Conservation (phyloP, 2,888 invertebrate genomes). For the Odontomyia ornata region DNA sequence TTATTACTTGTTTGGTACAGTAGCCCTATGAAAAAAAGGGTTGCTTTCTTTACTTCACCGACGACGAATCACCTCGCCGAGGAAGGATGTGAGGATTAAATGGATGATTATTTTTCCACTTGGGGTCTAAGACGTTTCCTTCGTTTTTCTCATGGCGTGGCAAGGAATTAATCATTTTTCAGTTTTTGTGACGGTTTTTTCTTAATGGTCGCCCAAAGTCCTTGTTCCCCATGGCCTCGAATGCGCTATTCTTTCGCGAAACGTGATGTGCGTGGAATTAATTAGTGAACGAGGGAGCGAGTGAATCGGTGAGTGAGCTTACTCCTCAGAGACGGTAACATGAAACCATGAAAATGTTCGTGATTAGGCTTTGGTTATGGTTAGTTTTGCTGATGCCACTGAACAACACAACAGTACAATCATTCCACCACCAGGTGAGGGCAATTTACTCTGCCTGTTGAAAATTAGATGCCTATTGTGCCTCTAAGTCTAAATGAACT, state of each 20-base stretch:
- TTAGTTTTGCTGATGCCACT: slow-evolving; percentile 28
- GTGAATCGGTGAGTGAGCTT: neutral
- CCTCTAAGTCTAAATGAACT: slow-evolving; percentile 8
- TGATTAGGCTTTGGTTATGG: slow-evolving; percentile 44
- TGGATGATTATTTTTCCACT: slow-evolving; percentile 37
- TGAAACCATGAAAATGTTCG: slow-evolving; percentile 49
- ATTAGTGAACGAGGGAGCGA: slow-evolving; percentile 42
- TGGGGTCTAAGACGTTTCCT: slow-evolving; percentile 22
- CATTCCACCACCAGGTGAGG: slow-evolving; percentile 36
- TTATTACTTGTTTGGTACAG: slow-evolving; percentile 46
- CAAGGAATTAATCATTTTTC: slow-evolving; percentile 44
- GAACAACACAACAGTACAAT: neutral
- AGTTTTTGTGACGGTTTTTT: slow-evolving; percentile 34
- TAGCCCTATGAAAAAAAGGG: slow-evolving; percentile 15
- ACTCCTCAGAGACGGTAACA: slow-evolving; percentile 36
- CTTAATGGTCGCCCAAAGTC: slow-evolving; percentile 18
- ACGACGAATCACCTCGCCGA: neutral
- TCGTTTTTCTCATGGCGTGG: slow-evolving; percentile 4
- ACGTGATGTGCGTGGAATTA: slow-evolving; percentile 49
- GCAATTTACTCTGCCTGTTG: slow-evolving; percentile 35
- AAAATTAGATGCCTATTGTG: slow-evolving; percentile 42
- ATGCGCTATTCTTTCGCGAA: slow-evolving; percentile 14
- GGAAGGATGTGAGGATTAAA: slow-evolving; percentile 43
- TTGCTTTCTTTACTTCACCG: slow-evolving; percentile 17
- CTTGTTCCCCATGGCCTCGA: neutral